A percentile compares a stretch with the other conserved stretches of the same genome.
Conservation (phyloP, 2,888 invertebrate genomes). For the Hirtodrosophila confusa region DNA sequence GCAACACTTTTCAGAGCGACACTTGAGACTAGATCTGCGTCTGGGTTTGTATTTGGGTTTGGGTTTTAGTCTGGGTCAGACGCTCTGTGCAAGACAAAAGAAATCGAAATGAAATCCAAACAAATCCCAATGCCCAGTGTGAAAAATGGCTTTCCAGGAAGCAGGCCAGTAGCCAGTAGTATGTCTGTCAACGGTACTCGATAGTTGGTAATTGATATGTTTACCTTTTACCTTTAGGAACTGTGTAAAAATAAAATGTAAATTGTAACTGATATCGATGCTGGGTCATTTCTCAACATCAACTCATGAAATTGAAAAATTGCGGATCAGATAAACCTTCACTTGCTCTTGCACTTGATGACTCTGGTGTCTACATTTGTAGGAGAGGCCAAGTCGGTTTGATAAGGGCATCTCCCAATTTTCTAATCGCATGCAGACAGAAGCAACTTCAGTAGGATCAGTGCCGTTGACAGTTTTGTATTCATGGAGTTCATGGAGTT, state of each 20-base stretch:
- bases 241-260: constrained; percentile 66
- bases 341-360: constrained; percentile 22
- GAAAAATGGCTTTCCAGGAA: constrained; percentile 77
- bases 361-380: constrained; percentile 19
- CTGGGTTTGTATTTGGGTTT: constrained; percentile 2
- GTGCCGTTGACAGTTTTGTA: constrained; percentile 60
- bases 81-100: constrained; percentile 53
- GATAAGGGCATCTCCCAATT: constrained; percentile 19
- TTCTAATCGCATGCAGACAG: constrained; percentile 24
- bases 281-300: constrained; percentile 71
- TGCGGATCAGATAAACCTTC: constrained; percentile 66
- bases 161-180: constrained; percentile 36
- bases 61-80: constrained; percentile 1
- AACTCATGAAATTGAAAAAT: constrained; percentile 75
- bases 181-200: constrained; percentile 69
- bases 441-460: neutral
- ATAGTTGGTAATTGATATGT: constrained; percentile 78
- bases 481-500: constrained; percentile 1
- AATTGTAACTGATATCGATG: constrained; percentile 71
- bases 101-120: constrained; percentile 79
- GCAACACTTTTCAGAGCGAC: constrained; percentile 61
- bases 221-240: constrained; percentile 47
- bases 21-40: constrained; percentile 54
- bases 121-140: constrained; percentile 69
- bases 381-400: constrained; percentile 10